Conservation (phyloP, 2,797 vertebrate species). For the Gymnodraco acuticeps region DNA sequence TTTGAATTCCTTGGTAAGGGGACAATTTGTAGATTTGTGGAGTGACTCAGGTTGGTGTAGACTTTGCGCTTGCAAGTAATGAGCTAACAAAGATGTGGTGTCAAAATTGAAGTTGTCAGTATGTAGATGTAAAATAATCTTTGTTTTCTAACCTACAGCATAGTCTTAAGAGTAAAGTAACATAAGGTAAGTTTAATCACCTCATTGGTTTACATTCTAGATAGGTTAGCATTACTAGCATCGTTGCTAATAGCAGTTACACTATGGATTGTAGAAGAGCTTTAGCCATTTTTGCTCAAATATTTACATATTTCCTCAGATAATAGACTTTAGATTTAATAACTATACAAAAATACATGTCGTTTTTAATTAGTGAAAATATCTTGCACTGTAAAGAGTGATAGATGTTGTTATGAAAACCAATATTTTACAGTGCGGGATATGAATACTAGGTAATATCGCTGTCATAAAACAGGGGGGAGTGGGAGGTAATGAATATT, state of each 20-base stretch:
- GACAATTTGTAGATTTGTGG: neutral
- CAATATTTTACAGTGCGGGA: constrained; percentile 75
- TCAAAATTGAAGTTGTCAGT: neutral
- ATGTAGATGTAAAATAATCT: neutral
- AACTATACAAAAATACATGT: constrained; percentile 10
- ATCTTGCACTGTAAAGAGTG: constrained; percentile 48
- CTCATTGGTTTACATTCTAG: no score
- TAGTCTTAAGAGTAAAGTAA: neutral
- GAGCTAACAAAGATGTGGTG: neutral
- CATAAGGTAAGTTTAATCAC: no score
- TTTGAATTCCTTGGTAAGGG: neutral
- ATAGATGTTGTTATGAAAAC: constrained; percentile 55
- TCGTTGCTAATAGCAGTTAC: no score
- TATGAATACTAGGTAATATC: constrained; percentile 77
- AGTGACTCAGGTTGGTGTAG: neutral
- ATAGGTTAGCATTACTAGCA: neutral
- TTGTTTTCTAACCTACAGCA: neutral
- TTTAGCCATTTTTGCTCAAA: neutral
- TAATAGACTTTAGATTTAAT: no score
- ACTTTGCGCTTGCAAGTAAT: neutral
- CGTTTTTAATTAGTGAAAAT: constrained; percentile 26
- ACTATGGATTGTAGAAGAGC: no score
- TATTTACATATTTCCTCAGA: no score
- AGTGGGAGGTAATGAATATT: constrained; percentile 79
- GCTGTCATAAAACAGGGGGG: constrained; percentile 73